Evolutionary conservation across 2,113 vertebrate species (phyloP), one percentile per base, ranked within the genome.

Genomic region (Notechis scutatus): DNA sequence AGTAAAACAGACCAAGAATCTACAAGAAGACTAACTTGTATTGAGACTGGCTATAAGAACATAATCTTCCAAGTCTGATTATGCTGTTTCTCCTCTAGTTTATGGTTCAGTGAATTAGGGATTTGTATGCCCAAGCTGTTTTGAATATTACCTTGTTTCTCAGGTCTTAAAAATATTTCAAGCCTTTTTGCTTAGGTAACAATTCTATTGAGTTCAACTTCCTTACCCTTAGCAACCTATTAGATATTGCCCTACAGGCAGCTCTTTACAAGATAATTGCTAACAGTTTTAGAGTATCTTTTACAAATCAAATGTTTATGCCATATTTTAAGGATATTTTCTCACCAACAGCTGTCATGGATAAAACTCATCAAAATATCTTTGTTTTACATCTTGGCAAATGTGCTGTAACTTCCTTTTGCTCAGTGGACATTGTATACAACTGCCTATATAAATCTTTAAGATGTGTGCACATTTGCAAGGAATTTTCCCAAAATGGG

Each of bases 381-480:
- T 69, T 26, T 39, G 20, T 93, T 69, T 39, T 6, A 34, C 64
- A 64, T 56, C 52, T 42, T 50, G 56, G 34, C 20, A 12, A 34
- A 93, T 59, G 50, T 74, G 55, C 56, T 42, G 0, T 0, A 4
- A n/a, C 1, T 15, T 39, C 20, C 5, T 87, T 54, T 61, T 45
- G 10, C 52, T 74, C 29, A 34, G 34, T 39, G 93, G 87, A 91
- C 12, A n/a, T 34, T 11, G 34, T 24, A 10, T 29, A 9, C 45
- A 90, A 4, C 12, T 21, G 89, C 50, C 34, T 54, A 18, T 57
- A 87, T 4, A 0, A 0, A 9, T 23, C 45, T 0, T 0, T 0
- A 50, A 23, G 26, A 9, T 6, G 39, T 21, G 24, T 94, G 47
- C 34, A 50, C 34, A 81, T 42, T 81, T 0, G 3, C 0, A 14